Percentiles rank a stretch among this genome's conserved stretches.
Conservation (phyloP, 2,888 invertebrate species). For the Seira ritae region DNA sequence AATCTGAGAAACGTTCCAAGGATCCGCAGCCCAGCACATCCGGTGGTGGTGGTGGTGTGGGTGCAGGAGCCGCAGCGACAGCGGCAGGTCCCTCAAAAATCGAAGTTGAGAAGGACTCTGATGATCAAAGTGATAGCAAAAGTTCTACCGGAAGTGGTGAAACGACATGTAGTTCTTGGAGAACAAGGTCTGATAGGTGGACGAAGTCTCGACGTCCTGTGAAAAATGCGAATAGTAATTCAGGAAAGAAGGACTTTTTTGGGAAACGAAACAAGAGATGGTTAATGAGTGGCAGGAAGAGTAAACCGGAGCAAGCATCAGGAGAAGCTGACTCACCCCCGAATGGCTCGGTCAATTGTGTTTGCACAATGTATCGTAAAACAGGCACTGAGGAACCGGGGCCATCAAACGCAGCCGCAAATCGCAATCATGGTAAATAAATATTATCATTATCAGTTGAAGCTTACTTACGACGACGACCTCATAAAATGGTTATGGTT, state of each 20-base stretch:
- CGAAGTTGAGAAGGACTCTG: constrained; percentile 56
- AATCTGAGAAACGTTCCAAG: constrained; percentile 56
- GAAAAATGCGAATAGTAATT: constrained; percentile 55
- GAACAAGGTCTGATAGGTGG: constrained; percentile 68
- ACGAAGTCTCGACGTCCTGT: constrained; percentile 66
- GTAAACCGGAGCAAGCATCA: constrained; percentile 61
- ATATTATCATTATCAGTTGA: neutral
- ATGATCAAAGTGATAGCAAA: constrained; percentile 68
- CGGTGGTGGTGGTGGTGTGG: constrained; percentile 8
- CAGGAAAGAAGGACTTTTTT: constrained; percentile 71
- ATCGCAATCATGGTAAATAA: constrained; percentile 12
- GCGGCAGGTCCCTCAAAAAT: constrained; percentile 32
- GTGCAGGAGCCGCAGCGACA: constrained; percentile 30
- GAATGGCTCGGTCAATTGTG: constrained; percentile 76
- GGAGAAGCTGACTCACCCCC: constrained; percentile 67
- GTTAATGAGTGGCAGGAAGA: constrained; percentile 67
- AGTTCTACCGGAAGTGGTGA: constrained; percentile 70
- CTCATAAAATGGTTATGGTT: neutral
- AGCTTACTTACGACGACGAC: neutral
- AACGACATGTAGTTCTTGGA: constrained; percentile 68
- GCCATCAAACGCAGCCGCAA: constrained; percentile 33
- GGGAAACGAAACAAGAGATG: constrained; percentile 71
- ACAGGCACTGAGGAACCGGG: constrained; percentile 75
- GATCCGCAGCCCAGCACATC: constrained; percentile 47
- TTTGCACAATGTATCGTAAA: constrained; percentile 83